These are phyloP conservation scores for Calameuta idolon DNA, from an alignment of 2,888 invertebrate genomes.

Conservation along the genomic window DNA sequence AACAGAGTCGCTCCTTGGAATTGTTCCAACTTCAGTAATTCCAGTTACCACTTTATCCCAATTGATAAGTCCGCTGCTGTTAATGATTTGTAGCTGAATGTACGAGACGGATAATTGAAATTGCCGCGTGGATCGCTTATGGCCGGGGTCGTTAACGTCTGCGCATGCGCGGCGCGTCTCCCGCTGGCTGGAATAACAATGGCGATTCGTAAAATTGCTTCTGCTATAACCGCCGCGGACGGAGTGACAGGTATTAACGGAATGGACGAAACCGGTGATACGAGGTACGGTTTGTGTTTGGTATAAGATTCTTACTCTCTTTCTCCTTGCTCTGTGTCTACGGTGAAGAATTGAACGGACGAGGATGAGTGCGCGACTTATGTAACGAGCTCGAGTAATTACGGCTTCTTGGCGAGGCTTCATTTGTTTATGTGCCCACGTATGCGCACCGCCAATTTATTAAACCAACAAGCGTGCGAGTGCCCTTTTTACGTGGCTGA, in stretches of 20 bases:
- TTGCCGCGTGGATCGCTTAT: not conserved
- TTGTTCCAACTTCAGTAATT: not conserved
- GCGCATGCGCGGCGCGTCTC: not conserved
- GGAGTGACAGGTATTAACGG: not conserved
- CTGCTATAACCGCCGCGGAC: not conserved
- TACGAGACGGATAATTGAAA: constrained; percentile 2
- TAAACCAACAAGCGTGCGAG: constrained; percentile 29
- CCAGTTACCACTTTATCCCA: not conserved
- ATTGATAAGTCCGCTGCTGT: not conserved
- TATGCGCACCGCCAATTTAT: constrained; percentile 26
- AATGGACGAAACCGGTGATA: not conserved
- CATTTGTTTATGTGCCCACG: constrained; percentile 30
- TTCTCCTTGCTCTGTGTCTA: not conserved
- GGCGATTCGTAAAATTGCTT: not conserved
- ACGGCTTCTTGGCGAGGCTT: constrained; percentile 25
- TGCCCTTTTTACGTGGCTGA: constrained; percentile 29
- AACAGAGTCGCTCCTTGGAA: not conserved
- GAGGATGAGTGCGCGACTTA: constrained; percentile 23
- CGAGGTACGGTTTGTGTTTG: not conserved
- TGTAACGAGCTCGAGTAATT: constrained; percentile 34
- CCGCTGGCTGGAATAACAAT: not conserved
- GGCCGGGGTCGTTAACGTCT: not conserved
- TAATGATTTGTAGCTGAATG: not conserved
- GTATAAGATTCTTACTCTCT: not conserved
- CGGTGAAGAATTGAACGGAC: not conserved